Conservation (phyloP, 2,888 invertebrate species). For the Ischnura elegans region DNA sequence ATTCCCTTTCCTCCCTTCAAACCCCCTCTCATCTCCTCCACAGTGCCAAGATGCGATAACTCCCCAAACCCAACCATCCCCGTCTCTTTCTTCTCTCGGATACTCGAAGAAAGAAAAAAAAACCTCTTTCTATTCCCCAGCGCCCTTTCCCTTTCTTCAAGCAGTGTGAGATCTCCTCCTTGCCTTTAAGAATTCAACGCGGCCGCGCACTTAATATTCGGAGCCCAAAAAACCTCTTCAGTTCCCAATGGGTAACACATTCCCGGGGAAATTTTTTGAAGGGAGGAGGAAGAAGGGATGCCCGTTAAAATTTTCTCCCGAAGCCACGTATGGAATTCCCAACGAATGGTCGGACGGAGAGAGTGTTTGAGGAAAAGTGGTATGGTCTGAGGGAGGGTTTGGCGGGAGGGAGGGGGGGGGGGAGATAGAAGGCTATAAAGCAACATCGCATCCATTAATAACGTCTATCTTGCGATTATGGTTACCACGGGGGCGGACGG, state of each 20-base stretch:
- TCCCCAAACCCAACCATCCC: too few species aligned
- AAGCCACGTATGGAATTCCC: conserved; percentile 61
- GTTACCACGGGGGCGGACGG: conserved; percentile 34
- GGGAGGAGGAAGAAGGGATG: conserved; percentile 39
- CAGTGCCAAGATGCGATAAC: conserved; percentile 6
- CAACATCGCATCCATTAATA: conserved; percentile 60
- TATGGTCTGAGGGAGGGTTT: neutral
- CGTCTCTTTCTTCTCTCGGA: neutral
- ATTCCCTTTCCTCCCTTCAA: neutral
- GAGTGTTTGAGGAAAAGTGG: neutral
- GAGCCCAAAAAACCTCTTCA: conserved; percentile 22
- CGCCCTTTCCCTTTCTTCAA: conserved; percentile 43
- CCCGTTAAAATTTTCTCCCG: conserved; percentile 55
- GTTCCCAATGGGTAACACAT: conserved; percentile 65
- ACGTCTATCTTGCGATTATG: conserved; percentile 52
- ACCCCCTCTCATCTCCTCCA: neutral
- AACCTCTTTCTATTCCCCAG: neutral
- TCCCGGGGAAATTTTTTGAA: conserved; percentile 60
- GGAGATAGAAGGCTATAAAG: neutral
- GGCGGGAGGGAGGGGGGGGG: neutral
- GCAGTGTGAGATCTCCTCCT: conserved; percentile 36
- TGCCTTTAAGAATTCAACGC: conserved; percentile 58
- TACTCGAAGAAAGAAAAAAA: neutral
- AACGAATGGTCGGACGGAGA: conserved; percentile 40
- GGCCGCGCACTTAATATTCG: conserved; percentile 61